Evolutionary conservation across 2,797 vertebrate genomes (phyloP), one percentile per base, ranked within the genome.

Genomic region (Tenualosa ilisha): DNA sequence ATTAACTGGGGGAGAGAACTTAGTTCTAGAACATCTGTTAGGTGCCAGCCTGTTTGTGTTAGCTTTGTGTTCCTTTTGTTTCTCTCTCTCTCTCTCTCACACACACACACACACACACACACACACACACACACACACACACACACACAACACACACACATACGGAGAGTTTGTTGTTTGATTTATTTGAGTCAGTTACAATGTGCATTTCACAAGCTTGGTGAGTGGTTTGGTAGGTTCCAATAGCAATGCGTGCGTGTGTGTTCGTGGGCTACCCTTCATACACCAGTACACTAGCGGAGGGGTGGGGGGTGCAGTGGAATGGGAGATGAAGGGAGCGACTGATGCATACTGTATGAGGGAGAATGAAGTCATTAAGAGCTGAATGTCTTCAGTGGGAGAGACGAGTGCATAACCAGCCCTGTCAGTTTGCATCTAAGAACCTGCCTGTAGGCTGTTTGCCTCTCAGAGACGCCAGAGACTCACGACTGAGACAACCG

Each of bases 281-380:
- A 54, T 13, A 17, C 53, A 54, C 53, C 31, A 31, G 31, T 31
- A 31, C 31, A 31, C 31, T 31, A 31, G 31, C 31, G 31, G 0
- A 31, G 31, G 31, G 56, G 22, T 6, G 20, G 56, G 20, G 56
- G 56, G 20, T n/a, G 56, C 20, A 22, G 17, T 22, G 53, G 53
- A 56, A 20, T 56, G 53, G 5, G 13, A 59, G 4, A n/a, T 59
- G 20, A 59, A 59, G 20, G 56, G 17, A n/a, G 17, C 22, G 56
- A n/a, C 56, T 59, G 20, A n/a, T 59, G 56, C 56, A 59, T 59
- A 8, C 46, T 49, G 46, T 31, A 56, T 56, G 53, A 56, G 12
- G 20, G 53, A 17, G 53, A 56, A 56, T 56, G 53, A 20, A 56
- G 53, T 20, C 53, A 83, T 59, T 92, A 46, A 43, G 65, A 24